Conservation (phyloP, 2,113 vertebrate genomes). For the Xiphophorus hellerii region DNA sequence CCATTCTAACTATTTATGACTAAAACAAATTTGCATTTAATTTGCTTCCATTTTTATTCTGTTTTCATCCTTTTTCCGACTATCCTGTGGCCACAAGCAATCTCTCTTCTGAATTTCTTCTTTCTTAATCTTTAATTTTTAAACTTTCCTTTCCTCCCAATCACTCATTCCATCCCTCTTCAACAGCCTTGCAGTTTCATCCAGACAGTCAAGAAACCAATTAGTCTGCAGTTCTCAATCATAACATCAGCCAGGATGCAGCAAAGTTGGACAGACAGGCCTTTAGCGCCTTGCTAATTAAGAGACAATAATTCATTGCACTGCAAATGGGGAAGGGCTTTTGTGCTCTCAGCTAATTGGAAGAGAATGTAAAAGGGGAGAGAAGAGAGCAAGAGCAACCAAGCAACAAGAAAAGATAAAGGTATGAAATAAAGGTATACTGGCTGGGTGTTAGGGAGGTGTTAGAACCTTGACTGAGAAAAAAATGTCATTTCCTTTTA, state of each 20-base stretch:
- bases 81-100: neutral
- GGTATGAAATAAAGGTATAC: conserved; percentile 61
- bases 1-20: neutral
- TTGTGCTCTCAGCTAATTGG: conserved; percentile 74
- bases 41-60: neutral
- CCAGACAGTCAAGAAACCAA: conserved; percentile 71
- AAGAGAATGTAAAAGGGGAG: conserved; percentile 52
- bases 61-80: neutral
- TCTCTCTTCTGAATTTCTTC: conserved; percentile 5
- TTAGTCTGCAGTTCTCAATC: conserved; percentile 75
- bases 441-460: conserved; percentile 25
- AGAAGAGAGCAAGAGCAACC: conserved; percentile 55
- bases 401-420: conserved; percentile 63
- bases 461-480: conserved; percentile 35
- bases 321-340: conserved; percentile 70
- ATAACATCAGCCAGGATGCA: conserved; percentile 70
- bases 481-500: conserved; percentile 34
- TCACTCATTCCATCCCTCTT: conserved; percentile 47
- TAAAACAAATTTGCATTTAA: neutral
- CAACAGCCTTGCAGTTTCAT: conserved; percentile 50
- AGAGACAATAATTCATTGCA: conserved; percentile 74
- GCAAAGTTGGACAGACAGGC: conserved; percentile 71
- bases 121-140: conserved; percentile 8
- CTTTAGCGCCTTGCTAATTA: conserved; percentile 71
- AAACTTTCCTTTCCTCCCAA: conserved; percentile 24